Evolutionary conservation across 2,888 invertebrate genomes (phyloP), one percentile per base, ranked within the genome.

Genomic region (Lithophane ornitopus): DNA sequence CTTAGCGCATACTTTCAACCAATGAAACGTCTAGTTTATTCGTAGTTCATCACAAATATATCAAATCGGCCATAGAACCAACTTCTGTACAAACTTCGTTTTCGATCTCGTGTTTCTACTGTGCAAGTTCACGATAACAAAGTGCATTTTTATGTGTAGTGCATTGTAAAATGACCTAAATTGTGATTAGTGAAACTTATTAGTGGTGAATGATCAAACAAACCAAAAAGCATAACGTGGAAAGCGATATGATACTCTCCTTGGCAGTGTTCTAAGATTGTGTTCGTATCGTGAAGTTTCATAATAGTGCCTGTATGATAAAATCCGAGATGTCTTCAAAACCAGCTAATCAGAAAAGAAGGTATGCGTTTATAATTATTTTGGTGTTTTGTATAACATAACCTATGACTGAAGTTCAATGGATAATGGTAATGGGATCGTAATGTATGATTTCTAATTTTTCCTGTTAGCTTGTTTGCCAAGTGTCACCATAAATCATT

Each of bases 331-430:
- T 96, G 96, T 94, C 95, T 94, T 89, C 95, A 79, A 97, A 97
- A 91, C 96, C 96, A 91, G 96, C 97, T 85, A 98, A 97, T 95
- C 98, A 97, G 92, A 98, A 98, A 95, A 97, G 97, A 94, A 97
- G 98, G 98, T 98, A 94, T 97, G 93, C 90, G 75, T 52, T 80
- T 80, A 78, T 63, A 85, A 89, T 87, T 88, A 73, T 80, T 87
- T 86, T 77, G 62, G 22, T 74, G 74, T 71, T 74, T 68, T 59
- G 63, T 67, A 39, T 61, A 49, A 71, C 74, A 58, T 85, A 85
- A 81, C 81, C 78, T 87, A 74, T 28, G 65, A 62, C 8, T 39
- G 65, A 22, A 68, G 46, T 68, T 73, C 34, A 74, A 28, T 63
- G 49, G n/a, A 44, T 58, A n/a, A 28, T 44, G 71, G 8, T n/a